Evolutionary conservation across 2,113 vertebrate genomes (phyloP), one percentile per base, ranked within the genome.

Genomic region (Myiopsitta monachus): DNA sequence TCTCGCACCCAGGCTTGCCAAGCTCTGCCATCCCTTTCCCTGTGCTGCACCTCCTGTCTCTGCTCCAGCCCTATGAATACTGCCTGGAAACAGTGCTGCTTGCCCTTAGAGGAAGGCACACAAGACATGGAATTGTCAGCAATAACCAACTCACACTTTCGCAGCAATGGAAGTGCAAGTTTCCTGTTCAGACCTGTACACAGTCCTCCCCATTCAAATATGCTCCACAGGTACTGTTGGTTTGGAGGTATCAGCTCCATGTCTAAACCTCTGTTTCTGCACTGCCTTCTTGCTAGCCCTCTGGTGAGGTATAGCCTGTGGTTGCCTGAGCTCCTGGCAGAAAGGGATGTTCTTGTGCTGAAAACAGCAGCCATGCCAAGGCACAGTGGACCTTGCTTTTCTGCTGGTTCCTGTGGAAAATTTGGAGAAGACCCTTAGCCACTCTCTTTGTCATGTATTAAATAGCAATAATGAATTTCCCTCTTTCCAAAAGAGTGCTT

Each of bases 151-250:
- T 41, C 16, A 4, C 33, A 76, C 30, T 16, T 54, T 64, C 18
- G 69, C 46, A 61, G 38, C 0, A 6, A 55, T 14, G 30, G 23
- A 46, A 63, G 43, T 6, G 26, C 67, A 61, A 83, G 46, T 39
- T 9, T 82, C 19, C 81, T 78, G 44, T 52, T 87, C 47, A 55
- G 30, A 54, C 78, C 31, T 21, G 21, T 10, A 11, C 21, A 16
- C 9, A 0, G 0, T 21, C n/a, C 15, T 28, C 43, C 55, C 64
- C 44, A 9, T 24, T 54, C 78, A 61, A 62, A 76, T 21, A 36
- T 2, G 5, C 52, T 47, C 39, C 63, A 36, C 67, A 51, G 62
- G n/a, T 46, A 27, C 39, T 6, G 2, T 54, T 3, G 0, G 17
- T 61, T 83, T 1, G 0, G 30, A 30, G 19, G 28, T 23, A 6